These are phyloP conservation scores for Pyxicephalus adspersus DNA, from an alignment of 2,113 vertebrate genomes.

Conservation along the genomic window DNA sequence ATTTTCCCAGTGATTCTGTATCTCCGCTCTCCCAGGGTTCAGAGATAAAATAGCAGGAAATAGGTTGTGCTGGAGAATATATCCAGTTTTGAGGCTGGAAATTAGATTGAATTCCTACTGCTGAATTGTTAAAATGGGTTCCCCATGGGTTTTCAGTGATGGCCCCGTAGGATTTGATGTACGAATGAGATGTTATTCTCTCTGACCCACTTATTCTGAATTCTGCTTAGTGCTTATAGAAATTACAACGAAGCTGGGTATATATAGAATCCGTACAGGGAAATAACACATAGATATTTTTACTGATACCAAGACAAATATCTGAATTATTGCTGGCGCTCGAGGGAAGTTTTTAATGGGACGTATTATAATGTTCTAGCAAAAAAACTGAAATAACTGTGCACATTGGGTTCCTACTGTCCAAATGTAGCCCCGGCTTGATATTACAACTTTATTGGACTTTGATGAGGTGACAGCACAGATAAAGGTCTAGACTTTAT, in stretches of 20 bases:
- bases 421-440: no score
- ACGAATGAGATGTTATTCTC: slow-evolving; percentile 57
- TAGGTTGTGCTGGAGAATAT: slow-evolving; percentile 47
- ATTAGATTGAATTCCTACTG: slow-evolving; percentile 57
- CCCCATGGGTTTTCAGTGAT: slow-evolving; percentile 50
- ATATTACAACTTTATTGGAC: no score
- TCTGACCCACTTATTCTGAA: slow-evolving; percentile 53
- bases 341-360: slow-evolving; percentile 7
- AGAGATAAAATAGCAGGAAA: slow-evolving; percentile 56
- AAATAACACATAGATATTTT: neutral
- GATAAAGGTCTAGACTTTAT: no score
- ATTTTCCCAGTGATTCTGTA: slow-evolving; percentile 56
- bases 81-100: slow-evolving; percentile 54
- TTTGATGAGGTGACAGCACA: no score
- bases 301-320: neutral
- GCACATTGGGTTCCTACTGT: no score
- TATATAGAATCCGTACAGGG: neutral
- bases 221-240: slow-evolving; percentile 36
- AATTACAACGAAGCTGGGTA: neutral
- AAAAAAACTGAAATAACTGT: no score
- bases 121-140: slow-evolving; percentile 54
- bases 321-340: neutral
- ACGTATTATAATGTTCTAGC: neutral
- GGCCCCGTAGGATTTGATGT: slow-evolving; percentile 55
- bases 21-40: slow-evolving; percentile 52